A percentile compares a stretch with the other conserved stretches of the same genome.
Conservation (phyloP, 2,888 invertebrate species). For the Seira musarum region DNA sequence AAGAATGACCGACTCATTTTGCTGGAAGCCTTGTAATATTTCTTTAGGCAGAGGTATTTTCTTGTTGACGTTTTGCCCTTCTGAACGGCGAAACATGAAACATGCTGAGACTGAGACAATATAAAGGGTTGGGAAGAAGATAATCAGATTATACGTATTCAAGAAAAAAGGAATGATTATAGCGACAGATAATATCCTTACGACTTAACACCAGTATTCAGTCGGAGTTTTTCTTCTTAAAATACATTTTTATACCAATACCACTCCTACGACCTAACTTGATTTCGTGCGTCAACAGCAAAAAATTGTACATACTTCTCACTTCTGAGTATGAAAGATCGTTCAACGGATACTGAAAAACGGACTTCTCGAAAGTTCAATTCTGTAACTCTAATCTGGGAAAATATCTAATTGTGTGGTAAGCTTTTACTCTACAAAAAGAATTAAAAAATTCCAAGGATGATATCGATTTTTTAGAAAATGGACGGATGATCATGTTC, state of each 20-base stretch:
- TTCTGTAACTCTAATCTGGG: neutral
- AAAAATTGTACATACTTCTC: constrained; percentile 6
- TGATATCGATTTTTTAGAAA: neutral
- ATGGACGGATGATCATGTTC: neutral
- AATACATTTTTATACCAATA: neutral
- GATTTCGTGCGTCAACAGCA: constrained; percentile 20
- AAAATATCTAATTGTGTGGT: no score
- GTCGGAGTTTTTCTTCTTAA: neutral
- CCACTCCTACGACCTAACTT: constrained; percentile 42
- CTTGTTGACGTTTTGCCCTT: neutral
- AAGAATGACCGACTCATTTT: neutral
- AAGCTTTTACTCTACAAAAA: neutral
- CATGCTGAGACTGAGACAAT: constrained; percentile 34
- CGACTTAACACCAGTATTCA: constrained; percentile 42
- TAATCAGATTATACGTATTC: constrained; percentile 39
- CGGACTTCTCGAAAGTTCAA: no score
- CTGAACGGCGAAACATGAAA: neutral
- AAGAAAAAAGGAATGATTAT: neutral
- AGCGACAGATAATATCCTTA: constrained; percentile 1
- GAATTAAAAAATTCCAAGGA: constrained; percentile 3
- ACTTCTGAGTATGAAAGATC: neutral
- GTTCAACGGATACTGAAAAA: neutral
- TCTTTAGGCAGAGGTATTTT: neutral
- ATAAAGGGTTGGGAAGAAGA: constrained; percentile 13
- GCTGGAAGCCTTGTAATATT: constrained; percentile 25